These are phyloP conservation scores for Laterallus jamaicensis DNA, from an alignment of 2,113 vertebrate genomes.

Conservation along the genomic window DNA sequence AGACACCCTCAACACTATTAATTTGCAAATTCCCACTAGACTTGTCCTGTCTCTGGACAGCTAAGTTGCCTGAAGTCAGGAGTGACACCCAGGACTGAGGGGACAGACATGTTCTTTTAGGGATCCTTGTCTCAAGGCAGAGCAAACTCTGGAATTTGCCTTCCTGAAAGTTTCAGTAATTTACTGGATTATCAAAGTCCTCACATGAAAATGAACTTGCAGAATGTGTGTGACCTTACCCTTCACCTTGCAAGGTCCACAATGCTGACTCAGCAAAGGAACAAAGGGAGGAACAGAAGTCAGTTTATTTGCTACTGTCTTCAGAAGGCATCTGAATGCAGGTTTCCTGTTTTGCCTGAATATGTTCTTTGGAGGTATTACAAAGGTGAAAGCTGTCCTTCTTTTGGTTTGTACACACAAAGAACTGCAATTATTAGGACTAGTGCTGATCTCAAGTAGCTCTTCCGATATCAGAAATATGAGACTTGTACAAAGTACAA, in stretches of 20 bases:
- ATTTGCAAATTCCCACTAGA: background rate
- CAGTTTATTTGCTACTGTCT: background rate
- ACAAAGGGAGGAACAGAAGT: background rate
- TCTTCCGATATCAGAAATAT: background rate
- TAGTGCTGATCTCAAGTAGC: background rate
- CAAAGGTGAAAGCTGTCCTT: background rate
- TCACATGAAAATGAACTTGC: slow-evolving; percentile 29
- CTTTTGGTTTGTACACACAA: background rate
- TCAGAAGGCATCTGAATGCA: background rate
- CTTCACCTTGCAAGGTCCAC: background rate
- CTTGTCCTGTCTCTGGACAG: background rate
- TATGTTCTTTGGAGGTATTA: background rate
- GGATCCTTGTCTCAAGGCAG: background rate
- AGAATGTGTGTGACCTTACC: background rate
- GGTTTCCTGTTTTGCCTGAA: background rate
- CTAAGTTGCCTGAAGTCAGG: background rate
- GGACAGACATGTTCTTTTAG: fast-evolving
- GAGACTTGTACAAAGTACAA: background rate
- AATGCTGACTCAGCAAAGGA: background rate
- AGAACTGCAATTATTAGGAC: background rate
- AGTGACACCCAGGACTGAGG: background rate
- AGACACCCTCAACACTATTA: background rate
- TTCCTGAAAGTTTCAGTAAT: background rate
- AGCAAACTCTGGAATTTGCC: background rate
- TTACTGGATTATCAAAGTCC: slow-evolving; percentile 7